phyloP scores from a whole-genome alignment of 2,797 vertebrate species.

The Alosa sapidissima region DNA sequence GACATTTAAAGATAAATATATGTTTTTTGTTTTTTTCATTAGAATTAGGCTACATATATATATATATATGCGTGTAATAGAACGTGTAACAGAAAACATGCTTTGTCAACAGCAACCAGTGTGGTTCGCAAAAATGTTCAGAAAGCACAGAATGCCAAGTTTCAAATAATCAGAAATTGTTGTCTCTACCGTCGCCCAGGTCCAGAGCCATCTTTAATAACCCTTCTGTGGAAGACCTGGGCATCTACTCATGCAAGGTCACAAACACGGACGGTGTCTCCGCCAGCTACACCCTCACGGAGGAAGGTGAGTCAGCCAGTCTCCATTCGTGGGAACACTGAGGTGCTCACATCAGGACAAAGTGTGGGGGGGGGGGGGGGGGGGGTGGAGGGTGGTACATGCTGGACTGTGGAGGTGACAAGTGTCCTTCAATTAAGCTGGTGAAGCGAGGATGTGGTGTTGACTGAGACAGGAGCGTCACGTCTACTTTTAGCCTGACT shows the following conservation, averaged over 20 bases:
- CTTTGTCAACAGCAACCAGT: background rate
- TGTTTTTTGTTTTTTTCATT: background rate
- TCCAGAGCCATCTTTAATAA: conserved; percentile 90
- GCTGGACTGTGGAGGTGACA: conserved; percentile 36
- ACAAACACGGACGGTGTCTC: conserved; percentile 92
- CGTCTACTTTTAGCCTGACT: conserved; percentile 39
- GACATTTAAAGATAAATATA: background rate
- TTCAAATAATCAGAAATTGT: background rate
- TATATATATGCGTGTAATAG: background rate
- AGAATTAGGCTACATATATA: background rate
- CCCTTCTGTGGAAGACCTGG: conserved; percentile 89
- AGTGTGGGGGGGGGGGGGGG: background rate
- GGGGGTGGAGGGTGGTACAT: background rate
- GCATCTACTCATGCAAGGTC: conserved; percentile 88
- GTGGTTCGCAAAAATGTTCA: background rate
- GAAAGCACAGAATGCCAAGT: background rate
- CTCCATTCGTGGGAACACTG: background rate
- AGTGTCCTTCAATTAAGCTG: conserved; percentile 24
- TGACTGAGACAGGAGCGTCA: conserved; percentile 49
- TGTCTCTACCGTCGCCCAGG: conserved; percentile 63
- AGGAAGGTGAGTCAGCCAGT: conserved; percentile 82
- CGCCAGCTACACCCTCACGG: conserved; percentile 91
- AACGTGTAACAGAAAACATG: background rate
- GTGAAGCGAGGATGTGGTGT: conserved; percentile 34
- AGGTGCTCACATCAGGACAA: background rate